A percentile compares a stretch with the other conserved stretches of the same genome.
These are phyloP conservation scores for Lordiphosa mommai DNA, from an alignment of 1,140 invertebrate species.

Conservation along the genomic window DNA sequence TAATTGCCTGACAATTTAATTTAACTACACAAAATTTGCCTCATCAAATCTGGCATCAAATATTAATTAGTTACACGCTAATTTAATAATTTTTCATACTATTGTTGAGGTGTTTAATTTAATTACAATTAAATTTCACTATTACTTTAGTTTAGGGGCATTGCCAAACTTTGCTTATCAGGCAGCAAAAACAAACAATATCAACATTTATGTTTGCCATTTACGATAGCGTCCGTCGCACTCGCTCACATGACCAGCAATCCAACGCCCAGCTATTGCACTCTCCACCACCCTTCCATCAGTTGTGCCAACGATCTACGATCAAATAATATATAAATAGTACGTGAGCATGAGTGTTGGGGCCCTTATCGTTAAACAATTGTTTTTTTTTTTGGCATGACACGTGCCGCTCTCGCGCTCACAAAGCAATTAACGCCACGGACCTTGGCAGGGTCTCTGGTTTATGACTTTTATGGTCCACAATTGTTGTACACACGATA, in stretches of 20 bases:
- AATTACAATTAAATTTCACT: not conserved
- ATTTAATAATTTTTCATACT: not conserved
- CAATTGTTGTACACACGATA: not conserved
- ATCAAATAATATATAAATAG: slow-evolving; percentile 23
- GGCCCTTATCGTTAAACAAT: slow-evolving; percentile 17
- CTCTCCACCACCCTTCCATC: not conserved
- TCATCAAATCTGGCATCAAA: slow-evolving; percentile 25
- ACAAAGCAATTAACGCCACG: not conserved
- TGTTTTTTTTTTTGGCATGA: slow-evolving; percentile 15
- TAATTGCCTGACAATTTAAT: slow-evolving; percentile 43
- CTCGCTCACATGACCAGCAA: slow-evolving; percentile 1
- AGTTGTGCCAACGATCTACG: slow-evolving; percentile 19
- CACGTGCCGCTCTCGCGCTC: slow-evolving; percentile 41
- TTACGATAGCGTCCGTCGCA: slow-evolving; percentile 21
- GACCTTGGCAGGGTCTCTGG: slow-evolving; percentile 11
- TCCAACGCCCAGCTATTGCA: not conserved
- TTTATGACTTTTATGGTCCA: slow-evolving; percentile 4
- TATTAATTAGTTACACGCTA: slow-evolving; percentile 26
- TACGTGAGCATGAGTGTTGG: slow-evolving; percentile 6
- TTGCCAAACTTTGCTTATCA: slow-evolving; percentile 64
- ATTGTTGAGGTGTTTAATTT: not conserved
- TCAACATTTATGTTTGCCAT: slow-evolving; percentile 51
- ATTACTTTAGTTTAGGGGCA: too few species aligned
- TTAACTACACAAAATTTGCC: slow-evolving; percentile 31
- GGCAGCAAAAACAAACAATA: slow-evolving; percentile 32